Evolutionary conservation across 2,888 invertebrate species (phyloP).

Genomic region (Dyspetes luteomarginatus): DNA sequence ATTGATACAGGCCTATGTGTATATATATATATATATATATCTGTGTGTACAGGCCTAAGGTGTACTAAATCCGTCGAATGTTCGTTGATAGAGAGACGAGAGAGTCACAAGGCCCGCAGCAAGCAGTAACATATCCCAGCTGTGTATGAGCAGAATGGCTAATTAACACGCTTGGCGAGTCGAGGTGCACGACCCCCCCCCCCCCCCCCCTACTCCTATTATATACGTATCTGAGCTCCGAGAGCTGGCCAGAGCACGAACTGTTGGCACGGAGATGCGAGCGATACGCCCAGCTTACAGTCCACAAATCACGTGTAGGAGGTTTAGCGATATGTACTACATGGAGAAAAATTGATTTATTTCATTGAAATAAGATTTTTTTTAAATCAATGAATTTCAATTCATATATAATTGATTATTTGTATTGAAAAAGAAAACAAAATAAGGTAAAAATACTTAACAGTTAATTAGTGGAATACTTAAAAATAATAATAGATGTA

Average conservation of each 20-base stretch:
- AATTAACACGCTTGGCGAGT: constrained; percentile 61
- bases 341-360: constrained; percentile 4
- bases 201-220: background rate
- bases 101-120: constrained; percentile 28
- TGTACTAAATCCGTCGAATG: constrained; percentile 50
- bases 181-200: constrained; percentile 58
- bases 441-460: no score
- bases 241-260: constrained; percentile 1
- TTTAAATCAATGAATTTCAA: background rate
- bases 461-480: no score
- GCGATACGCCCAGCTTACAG: background rate
- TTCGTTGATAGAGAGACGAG: constrained; percentile 23
- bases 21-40: constrained; percentile 18
- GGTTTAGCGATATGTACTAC: background rate
- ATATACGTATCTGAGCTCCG: background rate
- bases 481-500: no score
- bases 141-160: constrained; percentile 58
- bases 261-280: background rate
- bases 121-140: constrained; percentile 40
- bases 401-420: background rate
- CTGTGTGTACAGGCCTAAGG: background rate
- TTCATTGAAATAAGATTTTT: background rate
- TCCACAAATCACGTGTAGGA: background rate
- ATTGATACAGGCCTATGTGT: constrained; percentile 28
- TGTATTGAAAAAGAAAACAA: no score